Base-by-base conservation (phyloP, 2,113 vertebrate genomes). In the Synodontis membranacea region DNA sequence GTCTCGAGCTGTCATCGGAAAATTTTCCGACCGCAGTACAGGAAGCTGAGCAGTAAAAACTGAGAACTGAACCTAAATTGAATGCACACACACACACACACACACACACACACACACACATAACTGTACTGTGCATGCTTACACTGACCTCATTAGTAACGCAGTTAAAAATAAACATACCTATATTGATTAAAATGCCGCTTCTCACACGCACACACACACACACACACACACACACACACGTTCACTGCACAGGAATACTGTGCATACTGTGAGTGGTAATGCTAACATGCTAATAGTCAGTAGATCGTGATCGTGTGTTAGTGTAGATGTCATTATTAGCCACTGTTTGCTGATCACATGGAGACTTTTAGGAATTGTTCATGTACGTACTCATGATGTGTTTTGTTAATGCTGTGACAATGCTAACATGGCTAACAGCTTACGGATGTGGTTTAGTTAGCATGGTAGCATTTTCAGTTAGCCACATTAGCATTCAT, bases 1-100 rank as follows among this genome's bases (percentile, higher is more conserved):
- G 90, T 93, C 90, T 93, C 91, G 83, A 94, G 94, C 92, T 93
- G 94, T 93, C 94, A 94, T 94, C 94, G 94, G 92, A 94, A 91
- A 94, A 94, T 93, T 94, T 96, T 96, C 94, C 95, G 87, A 95
- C 95, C 95, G 10, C 95, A 94, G 90, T 90, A 89, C 95, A 95
- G 95, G 95, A 96, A 96, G 94, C 92, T 91, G 85, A 93, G 91
- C 93, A 93, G 93, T 91, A 93, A 93, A 95, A 95, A 94, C 94
- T 89, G 92, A 95, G 94, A 95, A 95, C 92, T 91, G 90, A 91
- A 87, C 86, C 93, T 92, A 94, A 94, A 94, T 92, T 94, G 89
- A 93, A 87, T 58, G 70, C 66, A 52, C 17, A 72, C 50, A 42
- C 54, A 78, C 52, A 31, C 62, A 52, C 44, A 86, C 76, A 86